Evolutionary conservation across 2,888 invertebrate species (phyloP).

Genomic region (Nephrotoma flavescens): DNA sequence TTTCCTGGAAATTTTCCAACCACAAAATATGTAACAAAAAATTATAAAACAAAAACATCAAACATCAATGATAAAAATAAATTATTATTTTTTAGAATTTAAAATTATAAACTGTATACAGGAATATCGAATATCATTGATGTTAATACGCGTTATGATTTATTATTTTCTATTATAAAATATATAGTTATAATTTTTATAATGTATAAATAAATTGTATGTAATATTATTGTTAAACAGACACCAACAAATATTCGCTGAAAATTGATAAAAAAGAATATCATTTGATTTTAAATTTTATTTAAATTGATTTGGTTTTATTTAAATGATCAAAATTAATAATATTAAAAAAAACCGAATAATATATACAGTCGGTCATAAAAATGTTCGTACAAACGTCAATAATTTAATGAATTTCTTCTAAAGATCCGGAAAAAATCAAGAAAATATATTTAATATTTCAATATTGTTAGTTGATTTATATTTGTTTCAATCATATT

Average conservation of each 20-base stretch:
- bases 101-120: neutral
- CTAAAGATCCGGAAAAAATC: too few relatives aligned
- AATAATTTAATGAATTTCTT: too few relatives aligned
- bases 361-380: too few relatives aligned
- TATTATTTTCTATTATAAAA: neutral
- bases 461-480: too few relatives aligned
- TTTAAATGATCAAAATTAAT: too few relatives aligned
- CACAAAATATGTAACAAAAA: neutral
- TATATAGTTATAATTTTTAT: neutral
- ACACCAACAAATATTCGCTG: neutral
- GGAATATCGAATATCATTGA: neutral
- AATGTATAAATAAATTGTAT: neutral
- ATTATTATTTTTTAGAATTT: neutral
- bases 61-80: neutral
- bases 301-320: too few relatives aligned
- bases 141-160: neutral
- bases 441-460: too few relatives aligned
- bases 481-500: too few relatives aligned
- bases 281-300: too few relatives aligned
- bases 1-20: neutral
- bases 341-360: too few relatives aligned
- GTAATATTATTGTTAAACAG: neutral
- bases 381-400: too few relatives aligned
- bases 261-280: neutral
- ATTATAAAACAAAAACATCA: neutral